These are phyloP conservation scores for Maccullochella peelii DNA, from an alignment of 2,113 vertebrate genomes.

Conservation along the genomic window DNA sequence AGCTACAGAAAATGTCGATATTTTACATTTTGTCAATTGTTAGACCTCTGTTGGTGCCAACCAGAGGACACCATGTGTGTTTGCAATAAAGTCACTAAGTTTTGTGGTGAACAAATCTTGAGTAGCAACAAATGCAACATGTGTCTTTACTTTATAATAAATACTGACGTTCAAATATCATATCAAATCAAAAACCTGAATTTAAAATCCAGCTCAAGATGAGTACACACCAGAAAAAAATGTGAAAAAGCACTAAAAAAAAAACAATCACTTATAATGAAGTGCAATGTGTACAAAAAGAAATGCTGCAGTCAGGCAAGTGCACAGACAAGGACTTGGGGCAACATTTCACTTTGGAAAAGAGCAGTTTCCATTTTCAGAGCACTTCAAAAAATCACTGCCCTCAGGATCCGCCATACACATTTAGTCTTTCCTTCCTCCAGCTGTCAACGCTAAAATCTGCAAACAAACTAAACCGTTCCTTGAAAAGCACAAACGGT, in stretches of 20 bases:
- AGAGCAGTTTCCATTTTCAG: conserved; percentile 56
- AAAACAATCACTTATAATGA: conserved; percentile 16
- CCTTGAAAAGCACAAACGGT: conserved; percentile 1
- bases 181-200: background rate
- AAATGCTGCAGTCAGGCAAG: conserved; percentile 22
- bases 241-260: background rate
- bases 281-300: background rate
- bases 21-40: background rate
- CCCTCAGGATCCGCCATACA: conserved; percentile 59
- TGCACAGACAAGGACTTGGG: conserved; percentile 42
- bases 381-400: conserved; percentile 59
- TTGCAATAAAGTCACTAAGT: background rate
- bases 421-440: conserved; percentile 41
- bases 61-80: background rate
- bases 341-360: conserved; percentile 58
- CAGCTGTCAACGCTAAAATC: conserved; percentile 28
- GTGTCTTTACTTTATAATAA: background rate
- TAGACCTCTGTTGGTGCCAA: background rate
- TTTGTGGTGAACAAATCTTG: background rate
- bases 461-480: conserved; percentile 53
- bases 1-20: too few species aligned
- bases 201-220: background rate
- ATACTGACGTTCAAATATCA: too few species aligned
- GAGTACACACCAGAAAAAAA: background rate
- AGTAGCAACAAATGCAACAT: background rate